Evolutionary conservation across 2,888 invertebrate genomes (phyloP).

Genomic region (Thera obeliscata): DNA sequence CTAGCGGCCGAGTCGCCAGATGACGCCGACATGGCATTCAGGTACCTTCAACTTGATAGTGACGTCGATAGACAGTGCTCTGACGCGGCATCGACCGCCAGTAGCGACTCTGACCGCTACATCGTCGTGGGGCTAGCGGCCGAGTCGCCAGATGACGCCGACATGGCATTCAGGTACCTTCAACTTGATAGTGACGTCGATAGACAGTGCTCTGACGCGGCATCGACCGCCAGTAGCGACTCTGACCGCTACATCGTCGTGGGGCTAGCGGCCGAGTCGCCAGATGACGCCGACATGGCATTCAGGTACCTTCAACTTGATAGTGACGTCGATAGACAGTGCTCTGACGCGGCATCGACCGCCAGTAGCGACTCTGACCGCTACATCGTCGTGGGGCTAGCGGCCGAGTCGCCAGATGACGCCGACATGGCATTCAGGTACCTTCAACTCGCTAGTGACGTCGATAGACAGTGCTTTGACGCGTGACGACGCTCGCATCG

Average conservation of each 20-base stretch:
- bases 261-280: conserved; percentile 86
- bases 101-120: too few species aligned
- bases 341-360: conserved; percentile 89
- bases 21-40: too few species aligned
- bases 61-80: too few species aligned
- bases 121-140: too few species aligned
- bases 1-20: too few species aligned
- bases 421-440: conserved; percentile 81
- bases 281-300: conserved; percentile 87
- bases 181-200: too few species aligned
- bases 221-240: conserved; percentile 94
- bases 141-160: conserved; percentile 87
- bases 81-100: too few species aligned
- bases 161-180: conserved; percentile 90
- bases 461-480: conserved; percentile 12
- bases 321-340: too few species aligned
- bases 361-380: conserved; percentile 95
- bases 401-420: conserved; percentile 87
- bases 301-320: too few species aligned
- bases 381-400: conserved; percentile 90
- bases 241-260: conserved; percentile 93
- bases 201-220: too few species aligned
- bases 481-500: conserved; percentile 42
- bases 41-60: too few species aligned
- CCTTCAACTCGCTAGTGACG: too few species aligned